These are phyloP conservation scores for Battus philenor DNA, from an alignment of 1,140 invertebrate species.

Conservation along the genomic window DNA sequence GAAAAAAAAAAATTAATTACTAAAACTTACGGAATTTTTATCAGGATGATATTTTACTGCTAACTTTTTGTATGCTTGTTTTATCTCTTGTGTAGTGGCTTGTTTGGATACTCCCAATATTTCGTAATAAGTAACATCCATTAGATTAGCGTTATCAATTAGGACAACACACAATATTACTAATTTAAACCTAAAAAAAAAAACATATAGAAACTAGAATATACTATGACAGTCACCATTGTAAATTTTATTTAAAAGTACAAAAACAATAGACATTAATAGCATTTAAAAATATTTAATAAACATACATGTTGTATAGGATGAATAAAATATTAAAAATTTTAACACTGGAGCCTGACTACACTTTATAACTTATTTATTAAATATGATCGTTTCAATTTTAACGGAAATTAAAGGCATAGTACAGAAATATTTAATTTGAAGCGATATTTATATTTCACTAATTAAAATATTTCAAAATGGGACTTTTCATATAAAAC, in stretches of 20 bases:
- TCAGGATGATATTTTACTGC: constrained; percentile 89
- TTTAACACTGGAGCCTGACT: too few species aligned
- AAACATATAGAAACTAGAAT: too few species aligned
- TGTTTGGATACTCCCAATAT: constrained; percentile 82
- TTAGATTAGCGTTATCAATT: constrained; percentile 37
- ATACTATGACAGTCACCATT: too few species aligned
- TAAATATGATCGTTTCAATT: too few species aligned
- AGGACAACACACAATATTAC: constrained; percentile 31
- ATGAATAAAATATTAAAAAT: background rate
- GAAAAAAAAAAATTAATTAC: background rate
- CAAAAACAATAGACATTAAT: background rate
- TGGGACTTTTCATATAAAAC: too few species aligned
- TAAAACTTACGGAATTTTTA: constrained; percentile 84
- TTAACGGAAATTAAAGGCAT: too few species aligned
- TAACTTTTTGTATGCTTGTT: constrained; percentile 88
- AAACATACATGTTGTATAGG: constrained; percentile 12
- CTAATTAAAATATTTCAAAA: too few species aligned
- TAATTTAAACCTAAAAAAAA: constrained; percentile 44
- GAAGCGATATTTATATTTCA: too few species aligned
- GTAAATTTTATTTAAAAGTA: too few species aligned
- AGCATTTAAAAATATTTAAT: too few species aligned
- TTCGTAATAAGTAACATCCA: constrained; percentile 77
- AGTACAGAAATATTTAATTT: too few species aligned
- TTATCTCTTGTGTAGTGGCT: constrained; percentile 85
- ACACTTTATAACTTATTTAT: too few species aligned